phyloP scores from a whole-genome alignment of 2,797 vertebrate genomes.

The Sebastes diaconus region DNA sequence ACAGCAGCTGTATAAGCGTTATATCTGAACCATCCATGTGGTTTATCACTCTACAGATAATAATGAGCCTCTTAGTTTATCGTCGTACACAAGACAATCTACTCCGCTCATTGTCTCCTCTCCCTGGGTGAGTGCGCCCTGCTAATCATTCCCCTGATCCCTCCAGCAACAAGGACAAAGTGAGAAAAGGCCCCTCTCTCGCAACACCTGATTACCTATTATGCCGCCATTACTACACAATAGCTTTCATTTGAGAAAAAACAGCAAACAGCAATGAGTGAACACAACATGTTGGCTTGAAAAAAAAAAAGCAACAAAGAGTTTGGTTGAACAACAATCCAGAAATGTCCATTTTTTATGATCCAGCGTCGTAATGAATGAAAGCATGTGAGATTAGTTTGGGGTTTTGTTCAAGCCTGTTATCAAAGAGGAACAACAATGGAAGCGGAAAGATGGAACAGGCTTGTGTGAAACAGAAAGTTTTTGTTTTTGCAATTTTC shows the following conservation, averaged over 20 bases:
- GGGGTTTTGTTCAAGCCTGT: constrained; percentile 61
- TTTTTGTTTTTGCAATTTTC: constrained; percentile 66
- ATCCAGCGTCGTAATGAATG: constrained; percentile 68
- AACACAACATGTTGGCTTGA: constrained; percentile 3
- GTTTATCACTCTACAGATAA: constrained; percentile 72
- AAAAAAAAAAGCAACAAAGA: constrained; percentile 44
- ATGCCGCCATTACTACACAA: constrained; percentile 9
- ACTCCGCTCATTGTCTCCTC: constrained; percentile 58
- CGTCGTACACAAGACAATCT: constrained; percentile 63
- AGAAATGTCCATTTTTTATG: constrained; percentile 55
- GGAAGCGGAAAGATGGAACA: constrained; percentile 44
- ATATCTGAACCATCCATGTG: constrained; percentile 69
- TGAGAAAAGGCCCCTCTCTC: constrained; percentile 35
- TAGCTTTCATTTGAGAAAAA: constrained; percentile 51
- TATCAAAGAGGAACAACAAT: constrained; percentile 73
- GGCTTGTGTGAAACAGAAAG: constrained; percentile 64
- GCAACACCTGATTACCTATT: constrained; percentile 59
- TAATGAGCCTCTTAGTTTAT: constrained; percentile 75
- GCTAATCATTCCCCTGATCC: constrained; percentile 53
- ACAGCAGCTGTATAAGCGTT: constrained; percentile 42
- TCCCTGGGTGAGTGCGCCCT: constrained; percentile 49
- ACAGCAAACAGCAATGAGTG: constrained; percentile 25
- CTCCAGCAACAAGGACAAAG: constrained; percentile 53
- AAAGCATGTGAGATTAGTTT: constrained; percentile 69
- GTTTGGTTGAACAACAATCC: constrained; percentile 40